Base-by-base conservation (phyloP, 2,113 vertebrate genomes). In the Aythya baeri region DNA sequence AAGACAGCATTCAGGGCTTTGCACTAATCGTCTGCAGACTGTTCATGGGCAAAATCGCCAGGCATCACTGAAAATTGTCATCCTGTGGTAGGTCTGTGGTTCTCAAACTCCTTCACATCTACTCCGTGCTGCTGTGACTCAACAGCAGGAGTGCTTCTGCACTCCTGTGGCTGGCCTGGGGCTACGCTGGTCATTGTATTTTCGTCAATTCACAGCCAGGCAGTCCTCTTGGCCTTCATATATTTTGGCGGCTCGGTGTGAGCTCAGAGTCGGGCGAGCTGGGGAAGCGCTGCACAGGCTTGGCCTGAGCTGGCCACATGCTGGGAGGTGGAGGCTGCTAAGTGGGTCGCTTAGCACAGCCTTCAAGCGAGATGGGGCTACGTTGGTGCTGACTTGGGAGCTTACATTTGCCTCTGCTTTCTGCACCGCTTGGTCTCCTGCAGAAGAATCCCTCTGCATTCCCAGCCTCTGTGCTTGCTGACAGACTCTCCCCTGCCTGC, bases 111-210 rank as follows among this genome's bases (percentile, higher is more conserved):
- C 79, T 91, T 88, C 82, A 27, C 86, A 38, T 83, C 94, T 71
- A 41, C 88, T 83, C 67, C 26, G 58, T 57, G 58, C 65, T 66
- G 75, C 82, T 88, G 79, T 95, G 95, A 97, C 85, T 96, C 93
- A 95, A 17, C 71, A 43, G 76, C 80, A 36, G 86, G 32, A 90
- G 54, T 27, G 72, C 12, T 91, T 83, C 63, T 75, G 84, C n/a
- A 2, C 43, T 46, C 58, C 66, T 85, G 29, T 49, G 78, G 32
- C 74, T 89, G 85, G 55, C 77, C 76, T 77, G 2, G 49, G 86
- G 91, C 93, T 83, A 25, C 4, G 7, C 17, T 6, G 41, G 46
- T 86, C 36, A 3, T 11, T 57, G 58, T 73, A 13, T 41, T 89
- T 85, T 38, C 91, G 58, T 44, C 82, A 52, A 0, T 34, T 58